A percentile compares a stretch with the other conserved stretches of the same genome.
Conservation (phyloP, 2,888 invertebrate species). For the Oxystoma pomonae region DNA sequence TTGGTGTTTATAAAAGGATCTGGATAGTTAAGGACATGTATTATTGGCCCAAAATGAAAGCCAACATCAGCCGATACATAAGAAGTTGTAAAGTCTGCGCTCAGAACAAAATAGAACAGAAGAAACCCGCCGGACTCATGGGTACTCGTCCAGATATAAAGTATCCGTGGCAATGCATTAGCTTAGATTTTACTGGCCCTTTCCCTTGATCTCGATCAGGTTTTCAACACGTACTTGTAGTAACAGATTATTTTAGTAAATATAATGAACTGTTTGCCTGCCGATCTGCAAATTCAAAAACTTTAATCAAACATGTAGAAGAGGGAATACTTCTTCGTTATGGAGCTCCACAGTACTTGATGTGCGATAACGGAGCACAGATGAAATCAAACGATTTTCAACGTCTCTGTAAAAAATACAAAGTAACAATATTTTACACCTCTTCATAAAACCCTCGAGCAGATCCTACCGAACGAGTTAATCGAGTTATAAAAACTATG, state of each 20-base stretch:
- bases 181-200: slow-evolving; percentile 7
- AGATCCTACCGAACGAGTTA: slow-evolving; percentile 7
- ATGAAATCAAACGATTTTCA: slow-evolving; percentile 2
- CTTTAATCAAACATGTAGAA: not conserved
- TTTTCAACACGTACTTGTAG: not conserved
- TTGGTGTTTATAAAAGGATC: slow-evolving; percentile 1
- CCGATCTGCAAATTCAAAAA: not conserved
- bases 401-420: slow-evolving; percentile 1
- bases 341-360: not conserved
- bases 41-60: slow-evolving; percentile 6
- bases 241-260: not conserved
- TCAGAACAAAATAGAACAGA: slow-evolving; percentile 3
- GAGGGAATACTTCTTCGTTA: slow-evolving; percentile 3
- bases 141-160: slow-evolving; percentile 5
- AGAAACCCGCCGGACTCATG: slow-evolving; percentile 4
- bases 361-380: slow-evolving; percentile 5
- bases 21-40: not conserved
- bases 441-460: slow-evolving; percentile 4
- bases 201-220: not conserved
- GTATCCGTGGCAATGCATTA: slow-evolving; percentile 6
- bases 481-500: slow-evolving; percentile 7
- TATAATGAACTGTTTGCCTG: not conserved
- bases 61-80: not conserved
- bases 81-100: slow-evolving; percentile 1
- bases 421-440: slow-evolving; percentile 2